Percentiles rank a stretch among this genome's conserved stretches.
These are phyloP conservation scores for Zosterops japonicus DNA, from an alignment of 2,113 vertebrate species.

Conservation along the genomic window DNA sequence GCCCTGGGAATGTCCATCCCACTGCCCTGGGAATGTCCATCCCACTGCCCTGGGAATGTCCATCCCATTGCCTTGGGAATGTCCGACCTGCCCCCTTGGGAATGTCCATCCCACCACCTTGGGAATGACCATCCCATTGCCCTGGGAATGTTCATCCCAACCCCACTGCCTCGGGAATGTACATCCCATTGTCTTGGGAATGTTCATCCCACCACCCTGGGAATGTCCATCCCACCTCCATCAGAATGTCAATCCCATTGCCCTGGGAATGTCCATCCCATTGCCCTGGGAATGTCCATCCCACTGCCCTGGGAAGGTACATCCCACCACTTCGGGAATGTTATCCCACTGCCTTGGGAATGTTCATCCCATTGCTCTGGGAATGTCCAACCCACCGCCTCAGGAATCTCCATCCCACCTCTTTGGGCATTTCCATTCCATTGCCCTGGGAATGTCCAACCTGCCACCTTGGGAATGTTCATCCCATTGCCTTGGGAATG, in stretches of 20 bases:
- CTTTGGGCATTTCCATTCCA: neutral
- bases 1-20: no score
- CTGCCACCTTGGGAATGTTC: accelerated
- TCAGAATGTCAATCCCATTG: accelerated
- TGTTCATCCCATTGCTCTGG: accelerated
- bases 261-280: accelerated
- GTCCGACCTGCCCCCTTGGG: no score
- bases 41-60: no score
- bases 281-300: accelerated
- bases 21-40: no score
- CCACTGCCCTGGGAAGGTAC: accelerated
- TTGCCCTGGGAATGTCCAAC: accelerated
- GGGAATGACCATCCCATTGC: no score
- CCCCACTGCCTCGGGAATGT: no score
- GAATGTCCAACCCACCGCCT: accelerated
- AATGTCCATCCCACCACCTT: accelerated
- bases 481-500: accelerated
- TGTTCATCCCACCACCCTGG: accelerated
- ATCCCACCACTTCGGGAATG: accelerated
- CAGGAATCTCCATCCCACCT: accelerated
- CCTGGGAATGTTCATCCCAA: no score
- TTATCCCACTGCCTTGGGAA: no score
- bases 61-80: no score
- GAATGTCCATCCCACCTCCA: accelerated
- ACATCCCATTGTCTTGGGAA: no score